Evolutionary conservation across 2,888 invertebrate species (phyloP), one percentile per base, ranked within the genome.

Genomic region (Eristalis arbustorum): DNA sequence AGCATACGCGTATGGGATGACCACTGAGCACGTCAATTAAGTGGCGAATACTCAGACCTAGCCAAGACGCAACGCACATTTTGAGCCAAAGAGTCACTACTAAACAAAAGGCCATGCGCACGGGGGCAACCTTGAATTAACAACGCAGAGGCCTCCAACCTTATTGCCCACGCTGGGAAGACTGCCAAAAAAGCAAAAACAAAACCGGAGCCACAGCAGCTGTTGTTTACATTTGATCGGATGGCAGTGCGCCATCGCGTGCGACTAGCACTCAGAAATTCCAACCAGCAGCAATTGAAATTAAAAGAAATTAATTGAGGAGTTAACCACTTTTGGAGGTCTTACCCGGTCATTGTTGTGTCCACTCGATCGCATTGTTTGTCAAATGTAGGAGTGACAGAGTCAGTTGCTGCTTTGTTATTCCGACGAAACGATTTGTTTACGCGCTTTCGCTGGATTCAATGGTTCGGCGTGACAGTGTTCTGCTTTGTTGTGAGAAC

Each of bases 11-110:
- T 2, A 42, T 40, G 78, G n/a, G n/a, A 37, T 75, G 76, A 69
- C 82, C 82, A 85, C 73, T 64, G 28, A 69, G 73, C 85, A 85
- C 78, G 77, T 85, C 77, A 81, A 85, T 77, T 73, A 85, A 71
- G 66, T 79, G 69, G 23, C 71, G 4, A 78, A 68, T 75, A 49
- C 59, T 25, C 42, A 34, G 42, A 34, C 62, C 76, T 68, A 14
- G 8, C n/a, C 37, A 14, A 63, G 83, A 73, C 57, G 42, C 49
- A 61, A 73, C 57, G 40, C 49, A 59, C 56, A 63, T 25, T 57
- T 31, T 3, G 61, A 22, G n/a, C 61, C 22, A 23, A 64, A 64
- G 72, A 74, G 49, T 6, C 73, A 25, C 37, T 23, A 28, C 25
- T 25, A 73, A 74, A 80, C 71, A 79, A 67, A 42, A 49, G 42